Conservation (phyloP, 2,888 invertebrate genomes). For the Tuta absoluta region DNA sequence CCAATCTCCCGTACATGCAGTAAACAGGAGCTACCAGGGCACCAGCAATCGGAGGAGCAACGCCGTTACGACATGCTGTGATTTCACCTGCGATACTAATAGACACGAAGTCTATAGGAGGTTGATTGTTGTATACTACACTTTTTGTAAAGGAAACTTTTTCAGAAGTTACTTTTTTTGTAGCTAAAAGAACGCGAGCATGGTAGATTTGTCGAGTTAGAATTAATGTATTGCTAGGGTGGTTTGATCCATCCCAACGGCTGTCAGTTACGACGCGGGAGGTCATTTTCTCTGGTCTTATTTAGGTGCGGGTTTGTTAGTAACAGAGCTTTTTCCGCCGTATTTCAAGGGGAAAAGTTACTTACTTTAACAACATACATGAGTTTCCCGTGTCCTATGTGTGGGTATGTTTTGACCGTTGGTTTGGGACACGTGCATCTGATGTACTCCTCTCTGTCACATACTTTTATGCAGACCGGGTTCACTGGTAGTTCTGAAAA, state of each 20-base stretch:
- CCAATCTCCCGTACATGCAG: conserved; percentile 25
- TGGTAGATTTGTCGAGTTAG: too few relatives aligned
- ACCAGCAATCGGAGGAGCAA: background rate
- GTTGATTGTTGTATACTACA: conserved; percentile 31
- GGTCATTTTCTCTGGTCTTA: too few relatives aligned
- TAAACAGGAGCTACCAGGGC: background rate
- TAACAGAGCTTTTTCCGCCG: background rate
- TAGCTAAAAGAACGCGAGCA: too few relatives aligned
- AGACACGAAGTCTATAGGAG: conserved; percentile 58
- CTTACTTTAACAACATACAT: conserved; percentile 72
- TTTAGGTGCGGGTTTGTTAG: too few relatives aligned
- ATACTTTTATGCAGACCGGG: conserved; percentile 72
- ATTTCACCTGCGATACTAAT: conserved; percentile 46
- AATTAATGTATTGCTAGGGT: too few relatives aligned
- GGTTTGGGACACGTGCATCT: conserved; percentile 50
- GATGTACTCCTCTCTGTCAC: conserved; percentile 65
- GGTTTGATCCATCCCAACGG: too few relatives aligned
- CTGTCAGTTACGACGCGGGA: too few relatives aligned
- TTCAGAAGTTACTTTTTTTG: too few relatives aligned
- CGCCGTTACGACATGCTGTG: background rate
- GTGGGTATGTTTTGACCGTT: conserved; percentile 19
- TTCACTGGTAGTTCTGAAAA: conserved; percentile 59
- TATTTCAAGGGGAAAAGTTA: conserved; percentile 27
- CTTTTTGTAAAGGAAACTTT: background rate
- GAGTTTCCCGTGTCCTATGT: conserved; percentile 65